Percentiles rank a stretch among this genome's conserved stretches.
These are phyloP conservation scores for Dinocampus coccinellae DNA, from an alignment of 2,888 invertebrate genomes.

Conservation along the genomic window DNA sequence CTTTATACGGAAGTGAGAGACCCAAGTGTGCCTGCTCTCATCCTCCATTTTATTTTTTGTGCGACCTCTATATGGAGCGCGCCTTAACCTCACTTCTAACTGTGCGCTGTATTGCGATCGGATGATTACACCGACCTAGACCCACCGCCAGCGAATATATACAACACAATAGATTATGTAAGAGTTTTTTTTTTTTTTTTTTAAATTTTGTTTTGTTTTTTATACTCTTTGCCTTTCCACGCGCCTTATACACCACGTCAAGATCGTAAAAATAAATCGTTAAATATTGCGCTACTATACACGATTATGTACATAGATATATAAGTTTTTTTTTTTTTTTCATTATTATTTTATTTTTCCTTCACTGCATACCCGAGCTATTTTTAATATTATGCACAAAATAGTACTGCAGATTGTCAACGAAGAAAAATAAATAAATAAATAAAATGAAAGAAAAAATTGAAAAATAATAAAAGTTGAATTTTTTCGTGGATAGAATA, in stretches of 20 bases:
- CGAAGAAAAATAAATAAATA: background rate
- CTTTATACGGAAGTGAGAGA: background rate
- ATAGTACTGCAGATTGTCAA: constrained; percentile 31
- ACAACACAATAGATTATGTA: constrained; percentile 39
- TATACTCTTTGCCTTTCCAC: constrained; percentile 16
- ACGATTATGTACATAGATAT: constrained; percentile 6
- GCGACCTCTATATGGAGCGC: constrained; percentile 19
- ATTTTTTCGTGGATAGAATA: constrained; percentile 14
- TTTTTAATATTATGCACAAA: constrained; percentile 16
- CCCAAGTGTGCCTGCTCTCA: background rate
- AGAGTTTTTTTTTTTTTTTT: constrained; percentile 22
- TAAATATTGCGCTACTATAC: constrained; percentile 31
- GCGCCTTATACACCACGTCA: background rate
- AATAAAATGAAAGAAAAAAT: no score
- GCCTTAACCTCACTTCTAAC: constrained; percentile 15
- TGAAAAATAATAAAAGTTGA: no score
- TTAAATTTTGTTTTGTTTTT: background rate
- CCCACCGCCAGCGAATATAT: constrained; percentile 35
- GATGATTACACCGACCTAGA: constrained; percentile 40
- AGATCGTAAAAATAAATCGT: constrained; percentile 38
- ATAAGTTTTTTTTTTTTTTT: background rate
- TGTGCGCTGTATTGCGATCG: constrained; percentile 1
- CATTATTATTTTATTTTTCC: background rate
- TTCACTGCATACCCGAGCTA: background rate
- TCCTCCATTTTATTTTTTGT: constrained; percentile 15